These are phyloP conservation scores for Ganaspis sp. DNA, from an alignment of 1,140 invertebrate genomes.

Conservation along the genomic window DNA sequence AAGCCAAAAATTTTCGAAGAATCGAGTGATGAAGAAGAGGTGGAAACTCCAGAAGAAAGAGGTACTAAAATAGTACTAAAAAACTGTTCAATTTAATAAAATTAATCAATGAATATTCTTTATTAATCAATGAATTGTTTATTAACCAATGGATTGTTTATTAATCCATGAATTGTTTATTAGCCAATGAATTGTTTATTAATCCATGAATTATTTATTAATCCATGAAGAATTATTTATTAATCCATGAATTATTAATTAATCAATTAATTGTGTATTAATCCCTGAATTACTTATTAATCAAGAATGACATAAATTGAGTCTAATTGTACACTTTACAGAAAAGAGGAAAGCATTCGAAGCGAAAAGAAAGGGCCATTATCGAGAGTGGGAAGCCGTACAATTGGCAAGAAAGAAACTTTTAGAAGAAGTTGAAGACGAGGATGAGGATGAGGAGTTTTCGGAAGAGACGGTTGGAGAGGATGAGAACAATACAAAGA, in stretches of 20 bases:
- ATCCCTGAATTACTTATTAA: no score
- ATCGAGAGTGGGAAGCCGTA: conserved; percentile 97
- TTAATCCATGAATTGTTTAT: no score
- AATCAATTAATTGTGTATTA: no score
- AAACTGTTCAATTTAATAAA: no score
- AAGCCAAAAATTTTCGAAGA: conserved; percentile 79
- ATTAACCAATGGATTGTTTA: no score
- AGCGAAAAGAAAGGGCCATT: conserved; percentile 95
- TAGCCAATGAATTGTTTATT: no score
- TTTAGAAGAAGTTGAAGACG: conserved; percentile 92
- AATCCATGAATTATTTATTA: no score
- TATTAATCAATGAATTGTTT: no score
- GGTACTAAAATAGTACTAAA: conserved; percentile 65
- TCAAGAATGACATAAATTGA: not conserved
- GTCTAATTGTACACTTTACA: conserved; percentile 58
- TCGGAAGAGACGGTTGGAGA: conserved; percentile 79
- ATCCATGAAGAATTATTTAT: no score
- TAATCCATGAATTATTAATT: no score
- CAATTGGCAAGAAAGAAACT: conserved; percentile 92
- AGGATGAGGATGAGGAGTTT: conserved; percentile 84
- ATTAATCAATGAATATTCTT: no score
- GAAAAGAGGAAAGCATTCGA: conserved; percentile 88
- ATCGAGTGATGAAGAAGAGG: conserved; percentile 80
- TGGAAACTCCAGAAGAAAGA: conserved; percentile 80
- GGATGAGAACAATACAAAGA: conserved; percentile 80